These are phyloP conservation scores for Orycteropus afer DNA, from an alignment of 2,113 vertebrate genomes.

Conservation along the genomic window DNA sequence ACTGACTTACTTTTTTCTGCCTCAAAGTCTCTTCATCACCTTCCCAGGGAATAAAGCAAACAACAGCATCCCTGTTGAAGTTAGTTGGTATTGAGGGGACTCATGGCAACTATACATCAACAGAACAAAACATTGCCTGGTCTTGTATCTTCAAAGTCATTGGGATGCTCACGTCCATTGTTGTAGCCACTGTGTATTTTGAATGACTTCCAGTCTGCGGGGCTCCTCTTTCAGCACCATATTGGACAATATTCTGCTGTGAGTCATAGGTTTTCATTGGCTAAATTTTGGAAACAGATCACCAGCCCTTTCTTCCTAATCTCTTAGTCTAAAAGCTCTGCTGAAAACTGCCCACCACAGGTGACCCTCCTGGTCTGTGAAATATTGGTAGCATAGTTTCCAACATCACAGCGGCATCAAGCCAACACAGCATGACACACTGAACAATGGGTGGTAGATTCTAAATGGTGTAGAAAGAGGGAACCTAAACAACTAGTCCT, in stretches of 20 bases:
- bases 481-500: rapidly evolving
- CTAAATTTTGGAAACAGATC: not conserved
- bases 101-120: too few relatives aligned
- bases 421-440: not conserved
- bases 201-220: not conserved
- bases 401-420: not conserved
- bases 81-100: too few relatives aligned
- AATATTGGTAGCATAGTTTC: too few relatives aligned
- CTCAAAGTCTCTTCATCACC: not conserved
- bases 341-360: not conserved
- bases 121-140: too few relatives aligned
- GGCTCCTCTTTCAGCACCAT: not conserved
- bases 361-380: not conserved
- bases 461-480: not conserved
- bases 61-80: not conserved
- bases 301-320: not conserved
- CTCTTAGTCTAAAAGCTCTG: not conserved
- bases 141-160: too few relatives aligned
- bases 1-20: not conserved
- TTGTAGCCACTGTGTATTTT: not conserved
- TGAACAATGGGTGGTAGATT: not conserved
- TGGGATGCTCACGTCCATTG: too few relatives aligned
- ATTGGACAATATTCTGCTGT: not conserved
- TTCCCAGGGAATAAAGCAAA: not conserved
- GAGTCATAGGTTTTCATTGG: not conserved